These are phyloP conservation scores for Avahi laniger DNA, from an alignment of 2,797 vertebrate species.

Conservation along the genomic window DNA sequence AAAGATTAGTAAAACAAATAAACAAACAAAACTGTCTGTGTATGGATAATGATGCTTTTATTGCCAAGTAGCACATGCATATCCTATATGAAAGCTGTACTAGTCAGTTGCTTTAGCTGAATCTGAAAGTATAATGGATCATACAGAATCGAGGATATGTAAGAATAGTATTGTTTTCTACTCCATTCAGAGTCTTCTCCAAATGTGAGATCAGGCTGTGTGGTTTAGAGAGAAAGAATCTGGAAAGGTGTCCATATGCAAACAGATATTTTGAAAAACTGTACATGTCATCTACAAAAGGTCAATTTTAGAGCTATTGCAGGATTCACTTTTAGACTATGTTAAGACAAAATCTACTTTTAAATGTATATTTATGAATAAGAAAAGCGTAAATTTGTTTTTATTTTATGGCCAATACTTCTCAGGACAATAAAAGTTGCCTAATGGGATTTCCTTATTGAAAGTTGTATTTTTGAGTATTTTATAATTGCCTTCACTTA, in stretches of 20 bases:
- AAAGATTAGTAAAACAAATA: not conserved
- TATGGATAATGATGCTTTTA: not conserved
- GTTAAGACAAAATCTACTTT: not conserved
- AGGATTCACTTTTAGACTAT: not conserved
- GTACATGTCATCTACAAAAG: not conserved
- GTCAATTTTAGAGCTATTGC: not conserved
- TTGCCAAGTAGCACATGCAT: not conserved
- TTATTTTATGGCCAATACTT: not conserved
- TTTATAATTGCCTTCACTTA: not conserved
- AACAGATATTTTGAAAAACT: not conserved
- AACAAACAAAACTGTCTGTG: not conserved
- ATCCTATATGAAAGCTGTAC: not conserved
- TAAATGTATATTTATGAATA: not conserved
- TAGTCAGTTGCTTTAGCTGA: not conserved
- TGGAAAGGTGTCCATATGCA: not conserved
- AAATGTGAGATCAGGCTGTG: not conserved
- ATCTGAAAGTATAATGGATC: not conserved
- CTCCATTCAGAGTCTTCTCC: not conserved
- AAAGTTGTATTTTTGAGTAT: not conserved
- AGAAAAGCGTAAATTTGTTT: not conserved
- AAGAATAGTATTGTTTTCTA: not conserved
- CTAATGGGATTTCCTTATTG: not conserved
- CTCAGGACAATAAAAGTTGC: not conserved
- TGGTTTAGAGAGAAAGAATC: not conserved
- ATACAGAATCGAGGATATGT: accelerated